Percentiles rank a stretch among this genome's conserved stretches.
These are phyloP conservation scores for Alviniconcha marisindica DNA, from an alignment of 1,140 invertebrate genomes.

Conservation along the genomic window DNA sequence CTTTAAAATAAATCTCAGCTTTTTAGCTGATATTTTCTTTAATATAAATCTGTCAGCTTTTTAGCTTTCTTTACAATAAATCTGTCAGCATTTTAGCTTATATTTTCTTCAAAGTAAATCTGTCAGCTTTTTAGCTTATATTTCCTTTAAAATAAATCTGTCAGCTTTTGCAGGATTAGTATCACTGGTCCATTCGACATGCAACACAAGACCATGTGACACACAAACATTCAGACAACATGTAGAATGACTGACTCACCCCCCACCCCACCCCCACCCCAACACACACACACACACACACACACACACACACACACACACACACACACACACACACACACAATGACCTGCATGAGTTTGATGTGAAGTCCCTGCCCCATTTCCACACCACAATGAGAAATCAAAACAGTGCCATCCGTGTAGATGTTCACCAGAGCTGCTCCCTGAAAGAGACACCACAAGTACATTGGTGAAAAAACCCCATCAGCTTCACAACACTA, in stretches of 20 bases:
- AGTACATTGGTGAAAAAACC: background rate
- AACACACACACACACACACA: constrained; percentile 4
- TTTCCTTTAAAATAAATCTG: background rate
- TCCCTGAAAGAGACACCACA: constrained; percentile 81
- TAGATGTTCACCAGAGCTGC: constrained; percentile 94
- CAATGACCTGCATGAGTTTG: constrained; percentile 79
- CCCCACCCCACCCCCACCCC: background rate
- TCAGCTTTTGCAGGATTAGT: too few relatives aligned
- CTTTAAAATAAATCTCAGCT: background rate
- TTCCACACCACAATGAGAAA: too few relatives aligned
- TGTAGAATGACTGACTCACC: background rate
- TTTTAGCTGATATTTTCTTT: background rate
- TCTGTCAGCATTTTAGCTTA: too few relatives aligned
- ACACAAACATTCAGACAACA: background rate
- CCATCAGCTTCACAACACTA: background rate
- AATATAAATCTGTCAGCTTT: too few relatives aligned
- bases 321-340: background rate
- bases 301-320: constrained; percentile 10
- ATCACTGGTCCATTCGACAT: too few relatives aligned
- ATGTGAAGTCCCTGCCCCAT: constrained; percentile 98
- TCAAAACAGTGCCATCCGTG: constrained; percentile 91
- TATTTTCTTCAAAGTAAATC: too few relatives aligned
- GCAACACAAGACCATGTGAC: too few relatives aligned
- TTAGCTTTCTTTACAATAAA: too few relatives aligned
- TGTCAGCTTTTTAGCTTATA: background rate